A percentile compares a stretch with the other conserved stretches of the same genome.
Evolutionary conservation across 1,140 invertebrate species (phyloP).

Genomic region (Homalodisca vitripennis): DNA sequence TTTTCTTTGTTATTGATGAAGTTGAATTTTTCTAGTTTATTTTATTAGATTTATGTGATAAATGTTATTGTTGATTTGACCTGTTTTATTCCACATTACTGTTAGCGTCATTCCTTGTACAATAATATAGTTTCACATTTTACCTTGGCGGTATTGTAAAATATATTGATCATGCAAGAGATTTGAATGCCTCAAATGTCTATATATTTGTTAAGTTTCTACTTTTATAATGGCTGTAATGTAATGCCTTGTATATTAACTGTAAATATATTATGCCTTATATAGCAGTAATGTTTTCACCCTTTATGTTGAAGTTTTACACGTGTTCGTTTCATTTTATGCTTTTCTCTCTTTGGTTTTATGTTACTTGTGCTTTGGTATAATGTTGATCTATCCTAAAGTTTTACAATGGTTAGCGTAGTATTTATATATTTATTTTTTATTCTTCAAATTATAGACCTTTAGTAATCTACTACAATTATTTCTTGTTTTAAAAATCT

Average conservation of each 20-base stretch:
- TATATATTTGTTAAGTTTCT: slow-evolving; percentile 21
- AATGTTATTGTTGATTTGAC: not conserved
- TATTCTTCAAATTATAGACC: too few relatives aligned
- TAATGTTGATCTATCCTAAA: not conserved
- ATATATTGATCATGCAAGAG: not conserved
- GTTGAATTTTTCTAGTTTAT: not conserved
- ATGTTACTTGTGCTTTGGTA: not conserved
- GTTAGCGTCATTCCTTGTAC: too few relatives aligned
- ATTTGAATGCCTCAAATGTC: not conserved
- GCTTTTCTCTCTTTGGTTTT: not conserved
- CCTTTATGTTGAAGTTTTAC: too few relatives aligned
- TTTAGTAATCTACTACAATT: too few relatives aligned
- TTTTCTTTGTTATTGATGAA: not conserved
- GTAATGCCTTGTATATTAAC: slow-evolving; percentile 2
- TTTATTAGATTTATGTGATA: too few relatives aligned
- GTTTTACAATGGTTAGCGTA: too few relatives aligned
- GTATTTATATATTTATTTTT: too few relatives aligned
- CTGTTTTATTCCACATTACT: too few relatives aligned
- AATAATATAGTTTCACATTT: too few relatives aligned
- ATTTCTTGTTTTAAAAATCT: too few relatives aligned
- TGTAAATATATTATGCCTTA: slow-evolving; percentile 20
- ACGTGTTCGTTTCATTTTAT: not conserved
- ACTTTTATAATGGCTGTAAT: slow-evolving; percentile 19
- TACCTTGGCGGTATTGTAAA: too few relatives aligned
- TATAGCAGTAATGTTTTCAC: too few relatives aligned